Evolutionary conservation across 1,140 invertebrate genomes (phyloP), one percentile per base, ranked within the genome.

Genomic region (Drosophila watanabei): DNA sequence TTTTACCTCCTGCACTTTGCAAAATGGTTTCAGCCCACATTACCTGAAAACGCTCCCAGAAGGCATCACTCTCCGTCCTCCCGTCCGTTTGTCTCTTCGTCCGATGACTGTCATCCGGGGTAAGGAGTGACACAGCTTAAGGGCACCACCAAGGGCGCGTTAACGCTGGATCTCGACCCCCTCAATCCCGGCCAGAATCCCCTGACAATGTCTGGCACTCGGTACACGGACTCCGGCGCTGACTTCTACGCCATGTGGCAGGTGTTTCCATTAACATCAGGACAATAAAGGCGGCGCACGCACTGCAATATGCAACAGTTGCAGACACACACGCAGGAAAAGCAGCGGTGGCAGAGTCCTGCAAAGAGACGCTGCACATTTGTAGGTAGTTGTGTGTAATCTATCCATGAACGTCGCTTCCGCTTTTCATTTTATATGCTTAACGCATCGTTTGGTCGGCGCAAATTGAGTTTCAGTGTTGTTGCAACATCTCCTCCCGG

Each of bases 271-370:
- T 70, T 62, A 63, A 64, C 59, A 71, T 59, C 46, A 20, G 66
- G 68, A 81, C 82, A 85, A 85, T 85, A 81, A 86, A 79, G 76
- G 68, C 82, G 49, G 43, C 48, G 43, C 77, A 84, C 75, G 72
- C 82, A 70, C 59, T 77, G 60, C 78, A 81, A 85, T 85, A 85
- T 85, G 82, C 82, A 86, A 86, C 82, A 86, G 82, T 86, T 86
- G 69, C 82, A 69, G 68, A 64, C 62, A 76, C 76, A 76, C 71
- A 69, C 35, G 37, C 2, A 18, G 43, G 56, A 13, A 62, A 41
- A 16, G 54, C 35, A 35, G 54, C n/a, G 24, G 7, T 43, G 37
- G 56, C 24, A 70, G 30, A 20, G 28, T 4, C 51, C 13, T 45
- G 32, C n/a, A 24, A 45, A 16, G n/a, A 16, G 24, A 14, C n/a